These are phyloP conservation scores for Siniperca obscura DNA, from an alignment of 2,797 vertebrate genomes.

Conservation along the genomic window DNA sequence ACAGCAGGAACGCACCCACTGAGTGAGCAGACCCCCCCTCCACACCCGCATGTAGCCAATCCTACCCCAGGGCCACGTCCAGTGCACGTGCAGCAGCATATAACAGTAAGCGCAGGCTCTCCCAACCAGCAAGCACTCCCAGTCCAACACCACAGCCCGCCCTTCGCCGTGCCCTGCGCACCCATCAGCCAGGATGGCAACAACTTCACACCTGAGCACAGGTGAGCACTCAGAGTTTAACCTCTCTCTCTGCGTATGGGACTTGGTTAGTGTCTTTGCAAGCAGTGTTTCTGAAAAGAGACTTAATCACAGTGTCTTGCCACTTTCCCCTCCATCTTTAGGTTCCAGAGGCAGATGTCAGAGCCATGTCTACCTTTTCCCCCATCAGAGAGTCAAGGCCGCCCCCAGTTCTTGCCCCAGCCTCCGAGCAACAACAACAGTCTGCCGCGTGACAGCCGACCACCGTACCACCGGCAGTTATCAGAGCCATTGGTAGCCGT, in stretches of 20 bases:
- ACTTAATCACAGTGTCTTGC: not conserved
- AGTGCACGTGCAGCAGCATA: constrained; percentile 74
- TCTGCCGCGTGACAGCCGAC: constrained; percentile 87
- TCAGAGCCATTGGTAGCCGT: constrained; percentile 92
- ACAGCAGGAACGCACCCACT: constrained; percentile 82
- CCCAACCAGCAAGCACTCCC: constrained; percentile 74
- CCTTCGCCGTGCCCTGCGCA: constrained; percentile 90
- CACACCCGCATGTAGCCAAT: constrained; percentile 71
- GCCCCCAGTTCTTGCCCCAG: constrained; percentile 87
- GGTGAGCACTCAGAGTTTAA: constrained; percentile 77
- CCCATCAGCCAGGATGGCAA: constrained; percentile 88
- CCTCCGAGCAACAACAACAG: constrained; percentile 69
- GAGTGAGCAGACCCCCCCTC: constrained; percentile 77
- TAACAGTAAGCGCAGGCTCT: constrained; percentile 52
- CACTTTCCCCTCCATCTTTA: constrained; percentile 45
- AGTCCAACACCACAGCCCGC: constrained; percentile 80
- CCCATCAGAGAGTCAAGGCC: constrained; percentile 84
- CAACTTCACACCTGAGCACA: constrained; percentile 92
- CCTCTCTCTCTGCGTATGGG: constrained; percentile 17
- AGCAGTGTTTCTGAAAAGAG: not conserved
- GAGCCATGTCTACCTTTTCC: constrained; percentile 89
- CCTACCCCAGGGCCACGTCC: constrained; percentile 57
- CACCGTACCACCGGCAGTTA: constrained; percentile 94
- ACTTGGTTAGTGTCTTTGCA: constrained; percentile 4
- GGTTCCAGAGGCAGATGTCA: constrained; percentile 97